Conservation (phyloP, 2,888 invertebrate species). For the Thecocarcelia acutangulata region DNA sequence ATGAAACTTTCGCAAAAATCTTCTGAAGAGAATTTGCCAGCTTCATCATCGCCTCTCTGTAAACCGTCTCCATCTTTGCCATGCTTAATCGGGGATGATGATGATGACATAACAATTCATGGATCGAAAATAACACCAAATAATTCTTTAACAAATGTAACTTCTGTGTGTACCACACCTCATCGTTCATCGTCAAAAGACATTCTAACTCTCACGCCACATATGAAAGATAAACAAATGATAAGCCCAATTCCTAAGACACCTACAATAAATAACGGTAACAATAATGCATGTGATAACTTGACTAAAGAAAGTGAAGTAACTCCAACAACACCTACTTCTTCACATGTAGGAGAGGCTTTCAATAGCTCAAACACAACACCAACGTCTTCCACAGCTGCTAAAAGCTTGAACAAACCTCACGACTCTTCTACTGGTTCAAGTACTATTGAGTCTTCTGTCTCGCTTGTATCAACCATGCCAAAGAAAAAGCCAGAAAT, state of each 20-base stretch:
- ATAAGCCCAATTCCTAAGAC: conserved; percentile 84
- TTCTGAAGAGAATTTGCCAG: conserved; percentile 76
- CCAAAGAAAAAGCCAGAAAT: conserved; percentile 83
- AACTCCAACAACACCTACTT: conserved; percentile 71
- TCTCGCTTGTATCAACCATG: conserved; percentile 74
- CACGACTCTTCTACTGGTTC: conserved; percentile 42
- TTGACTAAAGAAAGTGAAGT: conserved; percentile 51
- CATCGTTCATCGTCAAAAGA: conserved; percentile 72
- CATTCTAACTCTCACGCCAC: conserved; percentile 76
- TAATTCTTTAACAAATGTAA: conserved; percentile 55
- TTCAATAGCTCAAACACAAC: conserved; percentile 57
- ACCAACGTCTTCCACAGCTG: conserved; percentile 63
- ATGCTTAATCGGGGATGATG: conserved; percentile 85
- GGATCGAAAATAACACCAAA: conserved; percentile 57
- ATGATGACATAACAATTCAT: conserved; percentile 74
- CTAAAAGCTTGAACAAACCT: conserved; percentile 50
- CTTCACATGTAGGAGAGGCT: conserved; percentile 52
- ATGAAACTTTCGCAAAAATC: conserved; percentile 71
- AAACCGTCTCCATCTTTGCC: conserved; percentile 85
- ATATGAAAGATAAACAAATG: conserved; percentile 77
- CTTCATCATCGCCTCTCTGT: conserved; percentile 76
- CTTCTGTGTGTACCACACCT: conserved; percentile 52
- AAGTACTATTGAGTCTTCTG: conserved; percentile 68
- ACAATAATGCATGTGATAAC: conserved; percentile 58
- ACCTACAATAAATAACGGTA: conserved; percentile 79